A percentile compares a stretch with the other conserved stretches of the same genome.
These are phyloP conservation scores for Amazona ochrocephala DNA, from an alignment of 2,797 vertebrate species.

Conservation along the genomic window DNA sequence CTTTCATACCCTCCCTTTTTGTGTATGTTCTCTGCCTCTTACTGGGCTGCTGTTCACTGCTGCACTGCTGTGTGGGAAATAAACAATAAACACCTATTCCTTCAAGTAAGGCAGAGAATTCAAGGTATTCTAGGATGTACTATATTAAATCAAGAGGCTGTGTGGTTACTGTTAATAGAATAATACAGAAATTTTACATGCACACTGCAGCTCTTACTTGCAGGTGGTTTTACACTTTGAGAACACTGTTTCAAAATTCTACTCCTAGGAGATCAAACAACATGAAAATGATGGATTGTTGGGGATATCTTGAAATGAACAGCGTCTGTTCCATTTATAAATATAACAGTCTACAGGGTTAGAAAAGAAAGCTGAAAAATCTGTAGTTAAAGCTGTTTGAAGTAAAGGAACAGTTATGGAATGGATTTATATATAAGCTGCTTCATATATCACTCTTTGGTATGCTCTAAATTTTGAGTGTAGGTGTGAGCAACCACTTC, in stretches of 20 bases:
- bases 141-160: constrained; percentile 4
- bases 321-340: constrained; percentile 42
- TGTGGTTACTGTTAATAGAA: not conserved
- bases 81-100: not conserved
- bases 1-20: not conserved
- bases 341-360: constrained; percentile 1
- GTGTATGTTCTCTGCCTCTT: not conserved
- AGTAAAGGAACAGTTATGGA: not conserved
- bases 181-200: constrained; percentile 1
- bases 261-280: constrained; percentile 40
- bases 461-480: not conserved
- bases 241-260: constrained; percentile 4
- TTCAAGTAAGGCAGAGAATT: not conserved
- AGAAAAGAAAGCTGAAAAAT: constrained; percentile 12
- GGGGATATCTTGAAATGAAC: constrained; percentile 45
- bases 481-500: not conserved
- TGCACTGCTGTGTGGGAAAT: not conserved
- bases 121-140: not conserved
- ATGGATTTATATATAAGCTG: not conserved
- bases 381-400: not conserved
- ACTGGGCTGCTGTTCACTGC: not conserved
- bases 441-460: not conserved
- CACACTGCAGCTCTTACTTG: not conserved
- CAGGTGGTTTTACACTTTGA: not conserved
- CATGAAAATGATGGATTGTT: constrained; percentile 49